Base-by-base conservation (phyloP, 1,140 invertebrate genomes). In the Radopholus similis region DNA sequence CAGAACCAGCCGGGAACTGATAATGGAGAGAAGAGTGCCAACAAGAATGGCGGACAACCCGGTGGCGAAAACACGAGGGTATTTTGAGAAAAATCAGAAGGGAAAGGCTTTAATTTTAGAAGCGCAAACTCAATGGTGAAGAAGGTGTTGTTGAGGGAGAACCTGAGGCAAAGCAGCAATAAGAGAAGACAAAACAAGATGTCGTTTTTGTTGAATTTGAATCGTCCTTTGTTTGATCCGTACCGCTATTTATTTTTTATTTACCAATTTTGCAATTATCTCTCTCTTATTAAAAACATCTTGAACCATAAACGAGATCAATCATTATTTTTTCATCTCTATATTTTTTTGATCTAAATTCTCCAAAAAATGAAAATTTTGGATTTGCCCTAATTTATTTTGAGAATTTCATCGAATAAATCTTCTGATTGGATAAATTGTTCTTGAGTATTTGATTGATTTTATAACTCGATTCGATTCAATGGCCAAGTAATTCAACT, bases 71-170 rank as follows among this genome's bases (percentile, higher is more conserved):
- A 23, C 40, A 34, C 15, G 11, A 71, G 69, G 40, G 23, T 47
- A 32, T 32, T 28, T 18, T 8, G 5, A 0, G 4, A 8, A 6
- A 42, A 23, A n/a, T 28, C 26, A 34, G 28, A 49, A 21, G 4
- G n/a, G 13, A 64, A 64, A 64, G 34, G 5, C 11, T 18, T 4
- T 32, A 15, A 4, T 64, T 64, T 64, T 21, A 54, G 53, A 68
- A 68, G 64, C 66, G 66, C 15, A 68, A 68, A 57, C 64, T 32
- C 21, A 51, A 65, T n/a, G 44, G 34, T 40, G 34, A 42, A 30
- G 65, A 26, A 9, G 66, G 0, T 21, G 57, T 23, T 9, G 59
- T 28, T 21, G 38, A 47, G 9, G 58, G 37, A 13, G 59, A 62
- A 40, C 59, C 59, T 2, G 49, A 42, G 4, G 9, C 59, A 32